phyloP scores from a whole-genome alignment of 2,113 vertebrate species.

The Zingel zingel region DNA sequence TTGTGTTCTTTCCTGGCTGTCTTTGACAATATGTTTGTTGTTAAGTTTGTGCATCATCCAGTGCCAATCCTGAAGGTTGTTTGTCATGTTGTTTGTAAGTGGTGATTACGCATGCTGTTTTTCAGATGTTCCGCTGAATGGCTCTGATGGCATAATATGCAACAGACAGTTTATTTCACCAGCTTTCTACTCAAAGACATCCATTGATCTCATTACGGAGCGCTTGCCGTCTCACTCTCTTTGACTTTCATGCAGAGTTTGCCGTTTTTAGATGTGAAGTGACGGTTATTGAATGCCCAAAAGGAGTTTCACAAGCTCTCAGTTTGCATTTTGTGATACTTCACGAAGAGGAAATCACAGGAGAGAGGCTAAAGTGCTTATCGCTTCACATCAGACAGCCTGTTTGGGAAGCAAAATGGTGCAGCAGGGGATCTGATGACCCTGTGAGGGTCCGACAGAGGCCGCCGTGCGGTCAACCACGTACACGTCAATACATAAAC shows the following conservation, averaged over 20 bases:
- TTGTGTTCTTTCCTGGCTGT: neutral
- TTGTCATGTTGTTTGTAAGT: conserved; percentile 7
- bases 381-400: conserved; percentile 1
- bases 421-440: conserved; percentile 14
- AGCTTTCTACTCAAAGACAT: conserved; percentile 33
- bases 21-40: conserved; percentile 15
- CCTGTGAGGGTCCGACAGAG: neutral
- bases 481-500: conserved; percentile 17
- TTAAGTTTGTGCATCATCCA: conserved; percentile 18
- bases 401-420: conserved; percentile 33
- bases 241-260: conserved; percentile 30
- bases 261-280: conserved; percentile 27
- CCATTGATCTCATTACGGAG: conserved; percentile 47
- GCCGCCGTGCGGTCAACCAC: conserved; percentile 8
- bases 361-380: conserved; percentile 2
- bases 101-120: conserved; percentile 43
- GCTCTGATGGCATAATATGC: conserved; percentile 51
- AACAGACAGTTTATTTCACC: conserved; percentile 51
- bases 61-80: conserved; percentile 21
- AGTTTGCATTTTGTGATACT: conserved; percentile 23
- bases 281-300: conserved; percentile 42
- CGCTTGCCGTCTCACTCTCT: conserved; percentile 9
- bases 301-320: conserved; percentile 28
- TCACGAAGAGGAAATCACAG: conserved; percentile 19
- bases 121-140: conserved; percentile 42